A percentile compares a stretch with the other conserved stretches of the same genome.
phyloP scores from a whole-genome alignment of 2,797 vertebrate species.

The Danio choprae region DNA sequence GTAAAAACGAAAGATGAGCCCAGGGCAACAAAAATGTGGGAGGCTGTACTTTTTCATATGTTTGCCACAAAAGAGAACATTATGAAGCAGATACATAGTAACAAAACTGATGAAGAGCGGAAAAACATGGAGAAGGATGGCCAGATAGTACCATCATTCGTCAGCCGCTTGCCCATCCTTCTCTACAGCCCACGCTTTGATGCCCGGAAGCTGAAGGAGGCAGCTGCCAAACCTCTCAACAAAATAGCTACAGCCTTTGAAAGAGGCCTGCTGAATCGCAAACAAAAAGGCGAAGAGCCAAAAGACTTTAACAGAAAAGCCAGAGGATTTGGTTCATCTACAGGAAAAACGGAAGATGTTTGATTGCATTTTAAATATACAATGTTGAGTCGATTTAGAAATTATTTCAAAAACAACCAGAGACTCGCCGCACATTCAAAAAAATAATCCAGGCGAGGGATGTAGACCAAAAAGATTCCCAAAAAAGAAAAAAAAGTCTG shows the following conservation, averaged over 20 bases:
- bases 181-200: constrained; percentile 90
- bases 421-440: no score
- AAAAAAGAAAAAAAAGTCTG: no score
- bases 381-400: neutral
- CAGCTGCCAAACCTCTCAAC: constrained; percentile 81
- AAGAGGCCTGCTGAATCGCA: constrained; percentile 75
- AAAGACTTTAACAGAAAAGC: constrained; percentile 91
- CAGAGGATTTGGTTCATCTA: constrained; percentile 79
- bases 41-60: constrained; percentile 91
- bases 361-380: constrained; percentile 46
- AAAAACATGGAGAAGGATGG: constrained; percentile 65
- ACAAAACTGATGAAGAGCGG: constrained; percentile 64
- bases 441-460: no score
- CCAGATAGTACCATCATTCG: constrained; percentile 67
- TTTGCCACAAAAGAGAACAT: constrained; percentile 81
- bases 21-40: constrained; percentile 89
- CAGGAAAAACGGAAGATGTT: constrained; percentile 54
- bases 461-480: no score
- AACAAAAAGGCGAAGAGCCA: constrained; percentile 72
- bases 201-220: constrained; percentile 90
- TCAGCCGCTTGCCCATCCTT: constrained; percentile 84
- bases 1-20: constrained; percentile 68
- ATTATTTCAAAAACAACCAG: no score
- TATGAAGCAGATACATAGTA: constrained; percentile 70
- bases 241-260: constrained; percentile 78